Evolutionary conservation across 1,140 invertebrate genomes (phyloP).

Genomic region (Anagrus nilaparvatae): DNA sequence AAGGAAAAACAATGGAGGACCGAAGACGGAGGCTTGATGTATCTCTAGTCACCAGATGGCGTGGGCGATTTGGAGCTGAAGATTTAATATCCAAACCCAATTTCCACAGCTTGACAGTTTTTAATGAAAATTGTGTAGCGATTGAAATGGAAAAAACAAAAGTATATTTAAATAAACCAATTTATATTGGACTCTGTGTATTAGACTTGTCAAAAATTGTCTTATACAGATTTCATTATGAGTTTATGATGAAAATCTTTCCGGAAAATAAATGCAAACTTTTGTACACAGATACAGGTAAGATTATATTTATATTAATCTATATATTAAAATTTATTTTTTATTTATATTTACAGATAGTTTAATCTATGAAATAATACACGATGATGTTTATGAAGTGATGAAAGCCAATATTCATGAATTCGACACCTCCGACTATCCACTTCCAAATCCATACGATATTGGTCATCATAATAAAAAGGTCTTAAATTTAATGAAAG

Average conservation of each 20-base stretch:
- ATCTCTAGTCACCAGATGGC: slow-evolving; percentile 20
- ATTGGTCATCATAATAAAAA: no score
- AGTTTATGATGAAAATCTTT: slow-evolving; percentile 15
- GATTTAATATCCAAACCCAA: slow-evolving; percentile 23
- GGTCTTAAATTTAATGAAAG: no score
- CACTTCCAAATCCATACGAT: no score
- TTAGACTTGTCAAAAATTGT: slow-evolving; percentile 17
- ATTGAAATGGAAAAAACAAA: slow-evolving; percentile 14
- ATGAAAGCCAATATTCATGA: no score
- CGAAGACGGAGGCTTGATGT: slow-evolving; percentile 26
- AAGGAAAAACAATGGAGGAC: slow-evolving; percentile 33
- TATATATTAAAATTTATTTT: no score
- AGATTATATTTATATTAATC: no score
- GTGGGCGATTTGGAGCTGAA: slow-evolving; percentile 12
- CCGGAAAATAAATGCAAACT: no score
- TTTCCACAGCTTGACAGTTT: slow-evolving; percentile 17
- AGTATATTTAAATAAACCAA: slow-evolving; percentile 21
- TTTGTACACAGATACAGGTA: no score
- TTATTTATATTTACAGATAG: no score
- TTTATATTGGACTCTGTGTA: slow-evolving; percentile 17
- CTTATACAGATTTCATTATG: slow-evolving; percentile 15
- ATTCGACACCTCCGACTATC: no score
- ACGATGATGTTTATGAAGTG: no score
- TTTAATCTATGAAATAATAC: no score
- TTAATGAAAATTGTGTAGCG: slow-evolving; percentile 3